phyloP scores from a whole-genome alignment of 2,797 vertebrate species.

The Spinibarbus caldwelli region DNA sequence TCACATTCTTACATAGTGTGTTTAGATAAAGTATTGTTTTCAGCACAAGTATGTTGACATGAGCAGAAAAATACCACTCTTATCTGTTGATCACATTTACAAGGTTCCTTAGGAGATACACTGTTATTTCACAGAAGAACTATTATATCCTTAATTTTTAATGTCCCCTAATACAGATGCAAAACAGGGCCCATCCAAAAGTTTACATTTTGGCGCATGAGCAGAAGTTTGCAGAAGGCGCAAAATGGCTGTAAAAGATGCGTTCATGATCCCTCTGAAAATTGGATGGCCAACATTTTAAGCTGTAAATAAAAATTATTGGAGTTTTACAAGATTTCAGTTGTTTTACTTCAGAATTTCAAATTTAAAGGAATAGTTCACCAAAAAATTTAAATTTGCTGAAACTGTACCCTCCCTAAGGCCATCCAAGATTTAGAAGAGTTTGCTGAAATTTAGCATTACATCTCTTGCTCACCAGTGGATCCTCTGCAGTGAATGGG shows the following conservation, averaged over 20 bases:
- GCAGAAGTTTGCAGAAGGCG: background rate
- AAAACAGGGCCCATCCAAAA: background rate
- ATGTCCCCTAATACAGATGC: background rate
- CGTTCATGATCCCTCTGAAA: background rate
- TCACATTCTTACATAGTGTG: slow-evolving; percentile 27
- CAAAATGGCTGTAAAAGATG: background rate
- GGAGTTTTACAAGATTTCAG: background rate
- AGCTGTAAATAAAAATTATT: background rate
- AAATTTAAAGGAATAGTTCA: background rate
- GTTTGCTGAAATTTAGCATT: background rate
- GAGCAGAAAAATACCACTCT: slow-evolving; percentile 23
- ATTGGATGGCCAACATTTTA: background rate
- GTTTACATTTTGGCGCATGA: background rate
- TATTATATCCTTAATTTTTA: slow-evolving; percentile 16
- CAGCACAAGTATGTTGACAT: slow-evolving; percentile 7
- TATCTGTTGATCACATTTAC: slow-evolving; percentile 19
- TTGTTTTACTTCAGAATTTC: background rate
- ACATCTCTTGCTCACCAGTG: background rate
- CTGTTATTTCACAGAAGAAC: background rate
- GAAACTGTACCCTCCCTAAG: background rate
- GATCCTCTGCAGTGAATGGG: background rate
- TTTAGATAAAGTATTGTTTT: slow-evolving; percentile 54
- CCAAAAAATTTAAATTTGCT: background rate
- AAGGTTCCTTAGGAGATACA: slow-evolving; percentile 6
- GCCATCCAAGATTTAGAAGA: background rate